A percentile compares a stretch with the other conserved stretches of the same genome.
Evolutionary conservation across 2,113 vertebrate species (phyloP).

Genomic region (Amazona guildingii): DNA sequence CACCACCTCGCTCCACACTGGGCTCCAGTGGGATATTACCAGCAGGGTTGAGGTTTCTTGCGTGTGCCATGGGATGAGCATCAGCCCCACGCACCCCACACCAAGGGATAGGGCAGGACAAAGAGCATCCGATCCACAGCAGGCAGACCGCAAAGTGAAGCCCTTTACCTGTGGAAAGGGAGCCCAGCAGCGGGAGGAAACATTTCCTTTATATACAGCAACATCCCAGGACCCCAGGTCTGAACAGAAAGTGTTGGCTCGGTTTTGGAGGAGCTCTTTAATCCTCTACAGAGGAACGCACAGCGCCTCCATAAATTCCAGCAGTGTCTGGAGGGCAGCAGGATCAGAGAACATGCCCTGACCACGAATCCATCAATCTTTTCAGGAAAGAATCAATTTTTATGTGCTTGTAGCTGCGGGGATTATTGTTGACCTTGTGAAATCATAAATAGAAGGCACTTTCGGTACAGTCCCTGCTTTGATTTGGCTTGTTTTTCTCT

Average conservation of each 20-base stretch:
- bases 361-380: conserved; percentile 18
- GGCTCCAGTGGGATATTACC: background rate
- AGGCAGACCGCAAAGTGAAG: background rate
- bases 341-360: conserved; percentile 6
- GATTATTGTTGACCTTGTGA: conserved; percentile 44
- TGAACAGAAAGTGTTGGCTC: background rate
- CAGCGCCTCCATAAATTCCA: conserved; percentile 4
- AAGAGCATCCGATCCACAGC: fast-evolving
- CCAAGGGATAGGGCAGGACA: background rate
- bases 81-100: fast-evolving
- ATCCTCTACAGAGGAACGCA: background rate
- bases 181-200: background rate
- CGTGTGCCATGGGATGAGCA: background rate
- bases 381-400: conserved; percentile 61
- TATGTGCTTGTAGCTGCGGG: conserved; percentile 38
- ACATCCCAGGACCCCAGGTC: background rate
- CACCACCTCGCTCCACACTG: fast-evolving
- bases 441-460: conserved; percentile 55
- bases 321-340: background rate
- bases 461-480: conserved; percentile 1
- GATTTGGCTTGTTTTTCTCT: background rate
- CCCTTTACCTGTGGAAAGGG: background rate
- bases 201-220: background rate
- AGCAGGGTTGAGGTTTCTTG: fast-evolving
- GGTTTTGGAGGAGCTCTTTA: background rate